Base-by-base conservation (phyloP, 2,797 vertebrate species). In the Sorex maritimensis region DNA sequence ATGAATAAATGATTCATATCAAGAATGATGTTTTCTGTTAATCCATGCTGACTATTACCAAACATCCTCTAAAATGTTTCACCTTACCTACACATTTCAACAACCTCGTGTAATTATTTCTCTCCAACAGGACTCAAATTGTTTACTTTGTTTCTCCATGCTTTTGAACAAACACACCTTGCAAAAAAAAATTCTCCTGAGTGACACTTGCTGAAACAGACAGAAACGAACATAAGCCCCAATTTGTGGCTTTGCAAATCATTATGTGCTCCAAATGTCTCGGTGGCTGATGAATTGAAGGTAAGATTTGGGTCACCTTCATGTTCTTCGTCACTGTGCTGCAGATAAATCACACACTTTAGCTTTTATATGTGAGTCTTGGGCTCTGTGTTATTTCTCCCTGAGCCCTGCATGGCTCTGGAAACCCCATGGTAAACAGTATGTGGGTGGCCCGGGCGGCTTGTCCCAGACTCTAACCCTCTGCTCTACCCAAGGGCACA, bases 181-280 rank as follows among this genome's bases (percentile, higher is more conserved):
- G 6, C 7, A 21, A 81, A 88, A 81, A 88, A 88, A 61, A 23
- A 17, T 55, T 30, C 73, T 92, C 63, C 38, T 13, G 2, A 8
- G 34, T 72, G 65, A 80, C 49, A 69, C 82, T 69, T 65, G 44
- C 44, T 91, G 65, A 91, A 94, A 92, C 68, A 81, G 19, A 52
- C 41, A 91, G 74, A 77, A 86, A 87, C n/a, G 30, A 79, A 85
- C 65, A 63, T 81, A 83, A 78, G 75, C 75, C 23, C 90, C 49
- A 44, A 44, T 55, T 88, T 77, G 61, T 72, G 52, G 67, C 74
- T 95, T 84, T 94, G 63, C 41, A 86, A 55, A 81, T 92, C 46
- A 68, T 69, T 34, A 6, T 5, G 44, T 15, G 13, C 61, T 74
- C 34, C 28, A 86, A 24, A 84, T 23, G 30, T 24, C 63, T 61